Evolutionary conservation across 2,113 vertebrate species (phyloP), one percentile per base, ranked within the genome.

Genomic region (Chaetura pelagica): DNA sequence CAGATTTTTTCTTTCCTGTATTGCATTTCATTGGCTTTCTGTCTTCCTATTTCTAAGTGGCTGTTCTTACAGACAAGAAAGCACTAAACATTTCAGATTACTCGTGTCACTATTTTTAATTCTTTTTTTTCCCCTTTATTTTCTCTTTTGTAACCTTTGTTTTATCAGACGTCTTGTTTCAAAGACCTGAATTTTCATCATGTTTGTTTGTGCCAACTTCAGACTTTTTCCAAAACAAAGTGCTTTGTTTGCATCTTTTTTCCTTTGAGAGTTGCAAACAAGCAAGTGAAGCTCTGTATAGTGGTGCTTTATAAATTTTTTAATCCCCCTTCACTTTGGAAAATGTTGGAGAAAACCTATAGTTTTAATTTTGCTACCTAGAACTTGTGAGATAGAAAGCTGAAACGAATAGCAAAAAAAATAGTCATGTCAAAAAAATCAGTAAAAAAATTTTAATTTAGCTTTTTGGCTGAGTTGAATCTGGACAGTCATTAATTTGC

Each of bases 241-340:
- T 61, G 12, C 29, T 90, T 91, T 71, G 82, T 93, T 84, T 95
- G 30, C 46, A 66, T 73, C 29, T 77, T 93, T 68, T 93, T 82
- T 23, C 18, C 83, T 80, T 83, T 49, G 82, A 34, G 42, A 91
- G 19, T 86, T 46, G 24, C 59, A 86, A 88, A 73, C n/a, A 92
- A 88, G 24, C 27, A 58, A 57, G 80, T 58, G 51, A 73, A 61
- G 57, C 30, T 82, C 29, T 54, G 8, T 69, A n/a, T 75, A 71
- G 72, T n/a, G 52, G 14, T 44, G 35, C 46, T 83, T 75, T 88
- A 9, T 79, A 72, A 68, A 49, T 83, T 93, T 19, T 27, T 9
- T 83, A 82, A 42, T 61, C 34, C 68, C 20, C 32, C 61, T 79
- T 87, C 72, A 54, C n/a, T 66, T 73, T 48, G 8, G 21, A 90